phyloP scores from a whole-genome alignment of 2,888 invertebrate species.

The Brachynemurus nebulosus region DNA sequence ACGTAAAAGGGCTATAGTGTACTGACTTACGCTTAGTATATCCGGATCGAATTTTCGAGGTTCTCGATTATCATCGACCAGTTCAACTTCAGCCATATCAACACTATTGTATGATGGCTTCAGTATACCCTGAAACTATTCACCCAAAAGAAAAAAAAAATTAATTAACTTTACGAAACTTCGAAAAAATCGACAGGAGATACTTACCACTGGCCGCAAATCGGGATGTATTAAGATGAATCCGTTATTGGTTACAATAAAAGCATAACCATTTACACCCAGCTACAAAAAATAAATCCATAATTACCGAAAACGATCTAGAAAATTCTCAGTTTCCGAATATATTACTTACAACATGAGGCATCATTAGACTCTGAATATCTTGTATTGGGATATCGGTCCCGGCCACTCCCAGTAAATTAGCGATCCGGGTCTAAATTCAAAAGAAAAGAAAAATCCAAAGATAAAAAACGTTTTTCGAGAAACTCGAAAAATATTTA shows the following conservation, averaged over 20 bases:
- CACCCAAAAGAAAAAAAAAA: constrained; percentile 10
- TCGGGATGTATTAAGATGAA: constrained; percentile 93
- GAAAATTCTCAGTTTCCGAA: no score
- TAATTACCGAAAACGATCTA: no score
- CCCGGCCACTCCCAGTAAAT: constrained; percentile 91
- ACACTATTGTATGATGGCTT: constrained; percentile 96
- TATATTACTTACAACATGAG: constrained; percentile 76
- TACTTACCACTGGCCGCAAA: constrained; percentile 76
- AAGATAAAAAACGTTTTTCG: no score
- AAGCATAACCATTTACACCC: constrained; percentile 91
- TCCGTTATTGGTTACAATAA: constrained; percentile 93
- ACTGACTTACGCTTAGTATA: constrained; percentile 26
- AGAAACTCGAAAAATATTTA: no score
- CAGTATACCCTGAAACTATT: constrained; percentile 69
- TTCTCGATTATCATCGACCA: constrained; percentile 65
- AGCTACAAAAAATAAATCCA: constrained; percentile 57
- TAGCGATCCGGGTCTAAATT: constrained; percentile 72
- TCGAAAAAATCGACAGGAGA: no score
- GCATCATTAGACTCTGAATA: constrained; percentile 77
- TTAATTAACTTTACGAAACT: background rate
- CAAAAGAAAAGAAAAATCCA: no score
- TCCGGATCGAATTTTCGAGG: constrained; percentile 55
- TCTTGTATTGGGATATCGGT: constrained; percentile 91
- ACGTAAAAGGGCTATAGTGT: background rate
- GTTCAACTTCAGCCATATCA: constrained; percentile 88